phyloP scores from a whole-genome alignment of 2,113 vertebrate species.

The Scopus umbretta region DNA sequence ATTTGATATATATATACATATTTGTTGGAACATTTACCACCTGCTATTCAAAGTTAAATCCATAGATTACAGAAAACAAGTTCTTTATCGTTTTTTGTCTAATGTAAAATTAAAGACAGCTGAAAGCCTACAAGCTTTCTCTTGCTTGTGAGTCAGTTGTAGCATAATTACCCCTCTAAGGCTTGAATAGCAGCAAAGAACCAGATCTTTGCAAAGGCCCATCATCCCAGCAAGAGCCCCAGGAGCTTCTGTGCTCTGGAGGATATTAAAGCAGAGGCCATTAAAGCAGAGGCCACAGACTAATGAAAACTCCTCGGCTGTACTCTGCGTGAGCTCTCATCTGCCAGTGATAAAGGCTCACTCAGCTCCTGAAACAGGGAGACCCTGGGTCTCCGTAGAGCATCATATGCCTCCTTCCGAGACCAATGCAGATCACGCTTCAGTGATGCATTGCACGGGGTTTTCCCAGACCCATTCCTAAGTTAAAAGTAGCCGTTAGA shows the following conservation, averaged over 20 bases:
- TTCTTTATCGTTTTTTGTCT: conserved; percentile 65
- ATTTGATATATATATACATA: conserved; percentile 67
- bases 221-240: not conserved
- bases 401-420: not conserved
- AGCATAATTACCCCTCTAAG: conserved; percentile 51
- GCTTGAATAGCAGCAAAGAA: not conserved
- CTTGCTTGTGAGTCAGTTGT: conserved; percentile 13
- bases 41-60: conserved; percentile 70
- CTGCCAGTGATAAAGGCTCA: not conserved
- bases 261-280: not conserved
- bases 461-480: not conserved
- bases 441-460: not conserved
- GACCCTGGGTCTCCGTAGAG: not conserved
- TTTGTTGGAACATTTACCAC: conserved; percentile 70
- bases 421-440: not conserved
- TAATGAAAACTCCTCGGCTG: not conserved
- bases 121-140: conserved; percentile 46
- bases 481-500: not conserved
- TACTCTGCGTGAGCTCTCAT: not conserved
- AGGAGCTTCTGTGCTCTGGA: not conserved
- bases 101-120: conserved; percentile 66
- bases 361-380: not conserved
- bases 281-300: not conserved
- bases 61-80: conserved; percentile 66
- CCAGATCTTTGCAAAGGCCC: not conserved